Evolutionary conservation across 2,797 vertebrate species (phyloP).

Genomic region (Clarias fuscus): DNA sequence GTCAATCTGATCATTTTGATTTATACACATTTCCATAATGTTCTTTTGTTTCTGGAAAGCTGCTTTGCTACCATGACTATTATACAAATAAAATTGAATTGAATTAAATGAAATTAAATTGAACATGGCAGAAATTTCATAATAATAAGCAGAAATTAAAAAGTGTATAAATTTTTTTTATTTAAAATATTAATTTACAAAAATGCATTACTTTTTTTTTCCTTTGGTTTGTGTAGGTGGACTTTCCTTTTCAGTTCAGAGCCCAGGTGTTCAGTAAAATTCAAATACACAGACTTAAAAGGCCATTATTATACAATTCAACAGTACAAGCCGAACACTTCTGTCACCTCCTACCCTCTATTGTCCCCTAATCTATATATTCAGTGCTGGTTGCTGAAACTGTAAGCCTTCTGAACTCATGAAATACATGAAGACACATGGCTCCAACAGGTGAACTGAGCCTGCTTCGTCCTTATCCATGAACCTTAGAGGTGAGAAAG

Average conservation of each 20-base stretch:
- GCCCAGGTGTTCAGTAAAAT: not conserved
- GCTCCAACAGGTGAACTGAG: conserved; percentile 25
- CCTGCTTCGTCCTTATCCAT: conserved; percentile 45
- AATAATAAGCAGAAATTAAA: not conserved
- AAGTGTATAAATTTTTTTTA: not conserved
- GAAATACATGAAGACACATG: conserved; percentile 27
- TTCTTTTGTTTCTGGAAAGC: no score
- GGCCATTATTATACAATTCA: not conserved
- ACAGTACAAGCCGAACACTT: not conserved
- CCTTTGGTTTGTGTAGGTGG: not conserved
- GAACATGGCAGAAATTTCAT: not conserved
- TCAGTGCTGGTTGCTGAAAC: conserved; percentile 11
- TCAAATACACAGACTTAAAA: not conserved
- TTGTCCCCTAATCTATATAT: conserved; percentile 9
- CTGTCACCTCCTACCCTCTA: not conserved
- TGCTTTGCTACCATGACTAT: no score
- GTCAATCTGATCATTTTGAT: no score
- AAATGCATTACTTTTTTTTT: no score
- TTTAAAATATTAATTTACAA: not conserved
- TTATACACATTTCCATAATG: no score
- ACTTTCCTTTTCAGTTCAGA: not conserved
- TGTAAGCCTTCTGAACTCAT: conserved; percentile 32
- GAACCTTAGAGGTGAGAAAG: conserved; percentile 53
- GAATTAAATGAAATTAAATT: no score
- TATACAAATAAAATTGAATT: no score